phyloP scores from a whole-genome alignment of 2,113 vertebrate genomes.

The Ciconia maguari region DNA sequence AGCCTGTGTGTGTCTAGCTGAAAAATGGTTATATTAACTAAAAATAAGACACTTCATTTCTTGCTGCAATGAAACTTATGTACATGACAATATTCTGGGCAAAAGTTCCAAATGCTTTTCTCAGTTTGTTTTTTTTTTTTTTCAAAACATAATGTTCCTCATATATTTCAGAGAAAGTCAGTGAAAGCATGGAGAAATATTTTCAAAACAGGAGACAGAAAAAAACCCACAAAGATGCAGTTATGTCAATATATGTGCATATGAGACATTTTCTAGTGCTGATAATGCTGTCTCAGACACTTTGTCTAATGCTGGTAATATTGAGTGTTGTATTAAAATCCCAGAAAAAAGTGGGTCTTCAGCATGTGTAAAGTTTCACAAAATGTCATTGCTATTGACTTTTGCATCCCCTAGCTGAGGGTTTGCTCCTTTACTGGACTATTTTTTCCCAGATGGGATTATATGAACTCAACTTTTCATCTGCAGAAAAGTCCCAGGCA shows the following conservation, averaged over 20 bases:
- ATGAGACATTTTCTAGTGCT: slow-evolving; percentile 4
- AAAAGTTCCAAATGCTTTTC: neutral
- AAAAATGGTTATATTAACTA: neutral
- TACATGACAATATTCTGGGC: neutral
- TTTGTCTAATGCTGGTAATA: slow-evolving; percentile 26
- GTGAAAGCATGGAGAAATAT: neutral
- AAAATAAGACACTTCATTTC: neutral
- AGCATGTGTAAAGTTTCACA: slow-evolving; percentile 27
- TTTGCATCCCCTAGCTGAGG: neutral
- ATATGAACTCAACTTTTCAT: slow-evolving; percentile 17
- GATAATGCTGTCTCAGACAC: slow-evolving; percentile 7
- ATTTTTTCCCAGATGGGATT: slow-evolving; percentile 18
- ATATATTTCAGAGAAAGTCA: neutral
- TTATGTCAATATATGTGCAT: neutral
- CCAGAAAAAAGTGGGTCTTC: neutral
- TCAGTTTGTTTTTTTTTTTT: neutral
- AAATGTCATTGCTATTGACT: slow-evolving; percentile 38
- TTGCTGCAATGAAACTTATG: neutral
- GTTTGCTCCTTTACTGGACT: slow-evolving; percentile 32
- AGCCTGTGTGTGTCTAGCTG: neutral
- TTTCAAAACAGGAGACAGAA: neutral
- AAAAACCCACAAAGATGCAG: rapidly evolving
- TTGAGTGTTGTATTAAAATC: slow-evolving; percentile 1
- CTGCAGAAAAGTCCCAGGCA: neutral
- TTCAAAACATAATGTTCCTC: rapidly evolving